phyloP scores from a whole-genome alignment of 1,140 invertebrate genomes.

The Gryllus bimaculatus region DNA sequence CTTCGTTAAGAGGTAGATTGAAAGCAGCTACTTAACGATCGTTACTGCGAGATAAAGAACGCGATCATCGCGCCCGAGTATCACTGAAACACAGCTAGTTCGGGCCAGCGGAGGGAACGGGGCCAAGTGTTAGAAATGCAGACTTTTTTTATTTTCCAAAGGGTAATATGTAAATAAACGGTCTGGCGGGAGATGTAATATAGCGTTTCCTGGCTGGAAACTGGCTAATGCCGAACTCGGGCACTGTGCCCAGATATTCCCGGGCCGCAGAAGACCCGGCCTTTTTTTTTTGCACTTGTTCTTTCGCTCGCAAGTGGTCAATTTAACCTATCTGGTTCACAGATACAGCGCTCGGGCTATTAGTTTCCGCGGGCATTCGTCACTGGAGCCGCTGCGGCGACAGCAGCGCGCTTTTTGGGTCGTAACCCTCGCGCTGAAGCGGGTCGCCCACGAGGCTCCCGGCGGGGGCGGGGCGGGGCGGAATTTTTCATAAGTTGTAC shows the following conservation, averaged over 20 bases:
- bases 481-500: neutral
- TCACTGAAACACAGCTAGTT: too few species aligned
- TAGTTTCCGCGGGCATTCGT: neutral
- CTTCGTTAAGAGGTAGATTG: neutral
- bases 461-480: too few species aligned
- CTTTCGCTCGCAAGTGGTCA: neutral
- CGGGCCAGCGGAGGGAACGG: neutral
- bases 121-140: neutral
- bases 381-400: neutral
- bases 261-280: too few species aligned
- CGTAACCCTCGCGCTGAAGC: neutral
- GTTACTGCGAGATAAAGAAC: neutral
- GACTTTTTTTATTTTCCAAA: neutral
- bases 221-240: neutral
- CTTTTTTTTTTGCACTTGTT: neutral
- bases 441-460: too few species aligned
- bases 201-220: neutral
- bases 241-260: neutral
- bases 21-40: neutral
- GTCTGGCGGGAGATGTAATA: neutral
- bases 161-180: neutral
- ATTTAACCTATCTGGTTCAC: neutral
- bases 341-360: neutral
- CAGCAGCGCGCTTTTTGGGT: neutral
- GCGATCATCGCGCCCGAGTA: neutral